phyloP scores from a whole-genome alignment of 2,888 invertebrate genomes.

The Gandaritis pyraliata region DNA sequence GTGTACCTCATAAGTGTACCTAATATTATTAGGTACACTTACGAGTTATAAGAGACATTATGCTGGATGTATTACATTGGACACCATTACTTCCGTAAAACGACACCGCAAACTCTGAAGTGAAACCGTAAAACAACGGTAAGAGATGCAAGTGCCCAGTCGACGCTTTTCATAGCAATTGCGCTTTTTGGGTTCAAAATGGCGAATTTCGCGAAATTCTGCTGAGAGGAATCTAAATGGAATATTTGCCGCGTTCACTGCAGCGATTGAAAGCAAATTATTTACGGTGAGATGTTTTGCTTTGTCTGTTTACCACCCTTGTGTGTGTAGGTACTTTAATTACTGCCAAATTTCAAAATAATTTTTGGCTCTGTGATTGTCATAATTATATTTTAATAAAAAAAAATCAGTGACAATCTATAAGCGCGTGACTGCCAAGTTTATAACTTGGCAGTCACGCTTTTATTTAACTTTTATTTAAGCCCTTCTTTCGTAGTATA shows the following conservation, averaged over 20 bases:
- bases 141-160: constrained; percentile 17
- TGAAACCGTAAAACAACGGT: constrained; percentile 1
- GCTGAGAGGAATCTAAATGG: constrained; percentile 51
- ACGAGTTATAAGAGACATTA: too few relatives aligned
- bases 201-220: constrained; percentile 51
- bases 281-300: constrained; percentile 57
- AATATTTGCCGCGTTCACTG: constrained; percentile 54
- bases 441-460: too few relatives aligned
- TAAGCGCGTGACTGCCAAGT: too few relatives aligned
- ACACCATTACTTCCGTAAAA: too few relatives aligned
- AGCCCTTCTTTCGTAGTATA: constrained; percentile 16
- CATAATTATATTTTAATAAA: too few relatives aligned
- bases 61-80: too few relatives aligned
- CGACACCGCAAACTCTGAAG: background rate
- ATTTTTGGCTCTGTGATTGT: too few relatives aligned
- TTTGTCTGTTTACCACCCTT: constrained; percentile 9
- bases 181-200: constrained; percentile 29
- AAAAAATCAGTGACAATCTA: too few relatives aligned
- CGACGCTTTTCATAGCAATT: constrained; percentile 17
- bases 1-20: too few relatives aligned
- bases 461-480: constrained; percentile 17
- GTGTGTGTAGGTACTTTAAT: constrained; percentile 3
- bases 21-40: too few relatives aligned
- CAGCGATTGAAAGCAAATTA: constrained; percentile 70
- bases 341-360: background rate